phyloP scores from a whole-genome alignment of 1,140 invertebrate species.

The Hypsibius dujardini region DNA sequence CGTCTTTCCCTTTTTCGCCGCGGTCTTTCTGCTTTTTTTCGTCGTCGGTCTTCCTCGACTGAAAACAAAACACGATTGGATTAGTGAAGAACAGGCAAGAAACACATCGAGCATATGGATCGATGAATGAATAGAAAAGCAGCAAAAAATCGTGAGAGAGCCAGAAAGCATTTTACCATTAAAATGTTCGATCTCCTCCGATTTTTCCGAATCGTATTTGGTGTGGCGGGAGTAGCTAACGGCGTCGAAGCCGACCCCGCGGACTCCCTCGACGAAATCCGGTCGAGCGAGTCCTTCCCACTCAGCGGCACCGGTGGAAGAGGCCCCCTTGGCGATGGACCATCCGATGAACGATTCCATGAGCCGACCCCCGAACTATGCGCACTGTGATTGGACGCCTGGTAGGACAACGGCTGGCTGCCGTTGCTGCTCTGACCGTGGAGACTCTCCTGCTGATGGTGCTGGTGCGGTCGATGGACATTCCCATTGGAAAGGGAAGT shows the following conservation, averaged over 20 bases:
- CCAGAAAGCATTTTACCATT: too few relatives aligned
- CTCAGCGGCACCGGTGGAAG: not conserved
- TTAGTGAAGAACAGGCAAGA: too few relatives aligned
- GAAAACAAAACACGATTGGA: not conserved
- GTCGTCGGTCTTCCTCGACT: conserved; percentile 32
- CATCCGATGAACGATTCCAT: too few relatives aligned
- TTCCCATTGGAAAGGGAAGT: too few relatives aligned
- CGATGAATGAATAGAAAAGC: too few relatives aligned
- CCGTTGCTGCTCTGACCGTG: too few relatives aligned
- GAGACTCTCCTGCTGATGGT: too few relatives aligned
- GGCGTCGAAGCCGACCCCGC: too few relatives aligned
- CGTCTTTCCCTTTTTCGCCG: conserved; percentile 40
- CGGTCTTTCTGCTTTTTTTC: conserved; percentile 34
- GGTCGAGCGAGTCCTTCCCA: not conserved
- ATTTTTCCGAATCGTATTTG: conserved; percentile 68
- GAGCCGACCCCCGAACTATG: too few relatives aligned
- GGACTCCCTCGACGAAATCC: conserved; percentile 19
- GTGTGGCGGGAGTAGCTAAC: conserved; percentile 44
- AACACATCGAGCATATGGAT: not conserved
- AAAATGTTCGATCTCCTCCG: conserved; percentile 82
- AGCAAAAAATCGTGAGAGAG: too few relatives aligned
- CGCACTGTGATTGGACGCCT: conserved; percentile 57
- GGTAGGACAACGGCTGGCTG: conserved; percentile 43
- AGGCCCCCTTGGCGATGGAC: too few relatives aligned
- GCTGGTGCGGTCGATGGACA: too few relatives aligned